These are phyloP conservation scores for Arenaria interpres DNA, from an alignment of 2,113 vertebrate genomes.

Conservation along the genomic window DNA sequence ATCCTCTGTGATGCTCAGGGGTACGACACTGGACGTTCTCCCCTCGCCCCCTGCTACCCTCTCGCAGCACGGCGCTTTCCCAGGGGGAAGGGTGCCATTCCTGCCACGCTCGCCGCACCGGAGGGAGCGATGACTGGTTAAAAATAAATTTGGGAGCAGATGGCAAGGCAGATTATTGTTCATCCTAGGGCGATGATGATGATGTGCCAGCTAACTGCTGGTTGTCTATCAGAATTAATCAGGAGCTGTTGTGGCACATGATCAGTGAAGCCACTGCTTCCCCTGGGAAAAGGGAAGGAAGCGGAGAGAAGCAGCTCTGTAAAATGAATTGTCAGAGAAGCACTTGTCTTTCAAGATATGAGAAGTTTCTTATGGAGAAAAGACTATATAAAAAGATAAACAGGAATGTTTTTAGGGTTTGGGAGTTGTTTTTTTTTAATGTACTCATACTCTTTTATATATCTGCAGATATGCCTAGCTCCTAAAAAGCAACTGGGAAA, in stretches of 20 bases:
- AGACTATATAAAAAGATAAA: background rate
- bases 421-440: fast-evolving
- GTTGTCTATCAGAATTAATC: conserved; percentile 68
- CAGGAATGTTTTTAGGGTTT: background rate
- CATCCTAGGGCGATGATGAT: conserved; percentile 46
- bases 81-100: background rate
- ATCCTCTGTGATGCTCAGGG: background rate
- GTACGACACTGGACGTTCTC: fast-evolving
- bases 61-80: background rate
- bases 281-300: background rate
- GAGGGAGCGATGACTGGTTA: conserved; percentile 38
- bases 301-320: background rate
- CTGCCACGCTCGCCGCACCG: fast-evolving
- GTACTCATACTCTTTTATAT: background rate
- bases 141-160: conserved; percentile 74
- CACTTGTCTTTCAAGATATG: background rate
- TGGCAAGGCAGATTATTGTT: conserved; percentile 62
- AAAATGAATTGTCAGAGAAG: background rate
- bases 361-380: background rate
- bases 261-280: conserved; percentile 7
- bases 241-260: conserved; percentile 31
- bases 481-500: background rate
- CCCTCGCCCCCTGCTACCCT: background rate
- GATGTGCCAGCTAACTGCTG: conserved; percentile 59
- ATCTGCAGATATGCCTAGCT: background rate